Conservation (phyloP, 2,888 invertebrate species). For the Corythucha ciliata region DNA sequence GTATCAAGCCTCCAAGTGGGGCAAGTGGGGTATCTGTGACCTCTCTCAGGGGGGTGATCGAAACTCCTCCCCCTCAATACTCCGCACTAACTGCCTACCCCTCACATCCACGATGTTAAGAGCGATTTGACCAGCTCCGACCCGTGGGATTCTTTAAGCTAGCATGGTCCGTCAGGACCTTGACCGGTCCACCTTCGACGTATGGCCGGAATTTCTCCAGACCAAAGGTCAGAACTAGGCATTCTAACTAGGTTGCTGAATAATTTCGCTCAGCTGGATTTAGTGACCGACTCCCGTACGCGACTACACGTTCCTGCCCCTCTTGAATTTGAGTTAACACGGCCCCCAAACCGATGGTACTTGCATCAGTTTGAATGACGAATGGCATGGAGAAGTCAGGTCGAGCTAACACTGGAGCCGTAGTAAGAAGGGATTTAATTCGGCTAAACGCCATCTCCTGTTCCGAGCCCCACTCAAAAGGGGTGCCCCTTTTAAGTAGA, state of each 20-base stretch:
- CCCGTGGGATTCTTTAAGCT: slow-evolving; percentile 33
- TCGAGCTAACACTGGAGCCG: slow-evolving; percentile 19
- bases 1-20: no score
- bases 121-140: no score
- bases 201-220: slow-evolving; percentile 32
- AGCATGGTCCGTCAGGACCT: slow-evolving; percentile 35
- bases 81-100: no score
- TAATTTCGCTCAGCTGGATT: slow-evolving; percentile 30
- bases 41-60: no score
- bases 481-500: slow-evolving; percentile 25
- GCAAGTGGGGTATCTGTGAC: no score
- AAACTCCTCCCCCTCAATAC: no score
- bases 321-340: slow-evolving; percentile 17
- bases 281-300: slow-evolving; percentile 13
- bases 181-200: slow-evolving; percentile 34
- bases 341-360: slow-evolving; percentile 8
- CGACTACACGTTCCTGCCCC: slow-evolving; percentile 9
- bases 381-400: slow-evolving; percentile 20
- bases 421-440: slow-evolving; percentile 21
- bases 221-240: slow-evolving; percentile 32
- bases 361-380: slow-evolving; percentile 22
- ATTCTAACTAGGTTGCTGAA: slow-evolving; percentile 33
- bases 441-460: slow-evolving; percentile 23
- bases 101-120: no score
- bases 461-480: slow-evolving; percentile 21